phyloP scores from a whole-genome alignment of 1,140 invertebrate genomes.

The Atta colombica region DNA sequence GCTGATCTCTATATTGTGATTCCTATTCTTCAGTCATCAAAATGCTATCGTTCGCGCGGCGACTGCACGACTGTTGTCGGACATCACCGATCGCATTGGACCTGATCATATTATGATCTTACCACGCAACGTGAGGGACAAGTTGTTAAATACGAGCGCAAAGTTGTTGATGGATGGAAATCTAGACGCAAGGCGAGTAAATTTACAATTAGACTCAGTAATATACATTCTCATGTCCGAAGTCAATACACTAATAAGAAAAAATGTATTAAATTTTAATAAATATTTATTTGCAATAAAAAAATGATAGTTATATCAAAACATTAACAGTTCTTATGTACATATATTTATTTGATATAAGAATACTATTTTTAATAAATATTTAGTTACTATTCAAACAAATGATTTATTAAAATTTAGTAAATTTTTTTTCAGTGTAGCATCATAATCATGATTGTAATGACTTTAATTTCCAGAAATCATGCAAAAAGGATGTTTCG shows the following conservation, averaged over 20 bases:
- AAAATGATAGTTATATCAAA: too few relatives aligned
- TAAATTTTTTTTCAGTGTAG: too few relatives aligned
- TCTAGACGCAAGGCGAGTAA: slow-evolving; percentile 92
- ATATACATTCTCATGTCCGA: background rate
- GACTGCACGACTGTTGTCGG: slow-evolving; percentile 92
- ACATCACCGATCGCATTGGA: slow-evolving; percentile 91
- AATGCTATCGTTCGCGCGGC: slow-evolving; percentile 94
- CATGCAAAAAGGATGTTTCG: slow-evolving; percentile 90
- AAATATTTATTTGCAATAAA: too few relatives aligned
- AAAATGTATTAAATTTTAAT: too few relatives aligned
- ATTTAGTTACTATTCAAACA: too few relatives aligned
- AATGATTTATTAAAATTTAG: too few relatives aligned
- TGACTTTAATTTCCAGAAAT: slow-evolving; percentile 85
- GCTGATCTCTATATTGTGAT: background rate
- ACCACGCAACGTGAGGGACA: slow-evolving; percentile 92
- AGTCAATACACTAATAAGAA: background rate
- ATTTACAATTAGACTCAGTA: background rate
- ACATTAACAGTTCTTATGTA: too few relatives aligned
- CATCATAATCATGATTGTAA: background rate
- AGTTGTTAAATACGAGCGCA: slow-evolving; percentile 92
- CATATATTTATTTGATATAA: too few relatives aligned
- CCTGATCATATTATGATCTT: slow-evolving; percentile 91
- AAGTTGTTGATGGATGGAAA: slow-evolving; percentile 95
- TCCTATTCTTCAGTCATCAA: slow-evolving; percentile 89
- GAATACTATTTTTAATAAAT: too few relatives aligned